Percentiles rank a stretch among this genome's conserved stretches.
Evolutionary conservation across 2,113 vertebrate genomes (phyloP).

Genomic region (Zosterops japonicus): DNA sequence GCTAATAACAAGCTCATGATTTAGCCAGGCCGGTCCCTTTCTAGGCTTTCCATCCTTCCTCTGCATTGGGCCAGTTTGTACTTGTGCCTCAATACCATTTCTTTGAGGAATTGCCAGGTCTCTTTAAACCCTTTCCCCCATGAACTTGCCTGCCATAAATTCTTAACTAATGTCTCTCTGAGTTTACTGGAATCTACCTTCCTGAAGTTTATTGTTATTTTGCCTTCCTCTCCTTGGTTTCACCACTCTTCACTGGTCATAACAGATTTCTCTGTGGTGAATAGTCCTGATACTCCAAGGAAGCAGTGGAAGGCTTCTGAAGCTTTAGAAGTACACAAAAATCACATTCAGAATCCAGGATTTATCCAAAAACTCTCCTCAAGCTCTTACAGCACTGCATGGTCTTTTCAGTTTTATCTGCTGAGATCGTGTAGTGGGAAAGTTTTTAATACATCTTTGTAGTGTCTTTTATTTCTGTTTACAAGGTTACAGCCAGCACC

Average conservation of each 20-base stretch:
- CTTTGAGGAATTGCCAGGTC: conserved; percentile 59
- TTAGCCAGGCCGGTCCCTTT: conserved; percentile 40
- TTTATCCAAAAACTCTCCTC: background rate
- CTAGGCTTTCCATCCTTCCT: conserved; percentile 51
- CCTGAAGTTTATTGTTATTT: background rate
- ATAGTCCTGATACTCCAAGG: background rate
- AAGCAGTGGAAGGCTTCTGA: background rate
- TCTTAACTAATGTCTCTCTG: conserved; percentile 2
- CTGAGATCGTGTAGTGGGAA: background rate
- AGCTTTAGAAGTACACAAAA: background rate
- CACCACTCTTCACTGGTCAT: background rate
- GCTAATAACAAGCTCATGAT: conserved; percentile 45
- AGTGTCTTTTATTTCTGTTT: conserved; percentile 49
- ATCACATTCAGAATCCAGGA: background rate
- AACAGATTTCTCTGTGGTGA: background rate
- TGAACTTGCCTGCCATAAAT: conserved; percentile 34
- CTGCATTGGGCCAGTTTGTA: conserved; percentile 43
- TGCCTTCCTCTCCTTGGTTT: background rate
- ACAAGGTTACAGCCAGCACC: conserved; percentile 1
- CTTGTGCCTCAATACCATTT: conserved; percentile 50
- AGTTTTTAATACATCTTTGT: conserved; percentile 35
- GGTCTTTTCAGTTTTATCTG: background rate
- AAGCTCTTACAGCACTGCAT: background rate
- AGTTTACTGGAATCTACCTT: conserved; percentile 19
- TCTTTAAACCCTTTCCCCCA: conserved; percentile 18